Percentiles rank a stretch among this genome's conserved stretches.
Conservation (phyloP, 2,113 vertebrate species). For the Protobothrops mucrosquamatus region DNA sequence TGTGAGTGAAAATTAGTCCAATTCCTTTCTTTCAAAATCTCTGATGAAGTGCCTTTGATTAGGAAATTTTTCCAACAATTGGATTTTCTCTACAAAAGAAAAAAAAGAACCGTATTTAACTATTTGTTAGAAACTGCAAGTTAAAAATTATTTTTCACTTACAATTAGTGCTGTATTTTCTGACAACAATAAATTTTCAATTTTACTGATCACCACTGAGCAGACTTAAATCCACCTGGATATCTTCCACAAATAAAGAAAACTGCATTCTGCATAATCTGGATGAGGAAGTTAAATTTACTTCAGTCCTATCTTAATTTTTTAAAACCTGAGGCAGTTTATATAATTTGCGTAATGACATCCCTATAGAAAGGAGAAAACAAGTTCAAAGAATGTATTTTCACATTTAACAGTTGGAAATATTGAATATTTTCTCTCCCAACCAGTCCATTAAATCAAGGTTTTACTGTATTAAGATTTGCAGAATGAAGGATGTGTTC, state of each 20-base stretch:
- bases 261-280: not conserved
- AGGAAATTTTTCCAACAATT: conserved; percentile 88
- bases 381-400: not conserved
- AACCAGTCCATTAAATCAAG: not conserved
- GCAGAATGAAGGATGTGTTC: not conserved
- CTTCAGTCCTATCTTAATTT: not conserved
- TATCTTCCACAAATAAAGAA: not conserved
- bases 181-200: not conserved
- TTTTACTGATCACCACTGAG: not conserved
- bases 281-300: not conserved
- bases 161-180: not conserved
- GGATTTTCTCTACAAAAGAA: conserved; percentile 86
- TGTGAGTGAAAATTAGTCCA: conserved; percentile 56
- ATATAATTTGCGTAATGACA: not conserved
- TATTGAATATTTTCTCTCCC: not conserved
- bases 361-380: not conserved
- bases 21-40: conserved; percentile 68
- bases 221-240: not conserved
- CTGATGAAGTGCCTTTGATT: conserved; percentile 46
- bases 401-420: not conserved
- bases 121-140: not conserved
- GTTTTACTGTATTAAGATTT: not conserved
- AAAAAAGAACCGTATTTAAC: conserved; percentile 2
- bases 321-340: not conserved
- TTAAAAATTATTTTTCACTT: conserved; percentile 14